A percentile compares a stretch with the other conserved stretches of the same genome.
Evolutionary conservation across 1,140 invertebrate species (phyloP).

Genomic region (Sweltsa coloradensis): DNA sequence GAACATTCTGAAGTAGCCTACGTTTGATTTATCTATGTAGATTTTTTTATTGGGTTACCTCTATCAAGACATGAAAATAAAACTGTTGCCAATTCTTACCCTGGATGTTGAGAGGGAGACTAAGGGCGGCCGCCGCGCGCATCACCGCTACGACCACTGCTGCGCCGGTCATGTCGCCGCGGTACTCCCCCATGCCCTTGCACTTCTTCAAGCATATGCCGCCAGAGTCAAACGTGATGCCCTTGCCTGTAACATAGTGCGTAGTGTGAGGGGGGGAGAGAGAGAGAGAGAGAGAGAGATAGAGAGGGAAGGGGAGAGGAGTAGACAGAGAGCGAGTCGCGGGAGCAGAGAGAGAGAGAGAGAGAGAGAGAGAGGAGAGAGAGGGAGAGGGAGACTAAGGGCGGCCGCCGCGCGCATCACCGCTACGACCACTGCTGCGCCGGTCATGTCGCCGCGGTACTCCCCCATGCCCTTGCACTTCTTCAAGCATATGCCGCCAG

Average conservation of each 20-base stretch:
- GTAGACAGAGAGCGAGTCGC: too few species aligned
- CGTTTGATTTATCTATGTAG: too few species aligned
- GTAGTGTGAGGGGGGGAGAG: too few species aligned
- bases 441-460: slow-evolving; percentile 56
- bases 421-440: slow-evolving; percentile 46
- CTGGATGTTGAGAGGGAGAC: slow-evolving; percentile 41
- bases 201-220: slow-evolving; percentile 48
- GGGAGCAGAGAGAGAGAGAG: too few species aligned
- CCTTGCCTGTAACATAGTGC: slow-evolving; percentile 39
- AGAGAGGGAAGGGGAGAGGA: too few species aligned
- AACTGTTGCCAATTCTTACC: too few species aligned
- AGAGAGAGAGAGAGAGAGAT: too few species aligned
- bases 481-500: slow-evolving; percentile 52
- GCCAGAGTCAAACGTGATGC: slow-evolving; percentile 54
- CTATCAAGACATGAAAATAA: too few species aligned
- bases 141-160: slow-evolving; percentile 43
- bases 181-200: slow-evolving; percentile 44
- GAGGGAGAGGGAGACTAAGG: slow-evolving; percentile 39
- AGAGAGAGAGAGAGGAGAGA: too few species aligned
- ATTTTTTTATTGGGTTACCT: too few species aligned
- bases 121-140: slow-evolving; percentile 35
- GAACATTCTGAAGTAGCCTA: too few species aligned
- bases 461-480: slow-evolving; percentile 39
- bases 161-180: slow-evolving; percentile 57
- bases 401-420: slow-evolving; percentile 36